Conservation (phyloP, 2,113 vertebrate genomes). For the Oxygymnocypris stewartii region DNA sequence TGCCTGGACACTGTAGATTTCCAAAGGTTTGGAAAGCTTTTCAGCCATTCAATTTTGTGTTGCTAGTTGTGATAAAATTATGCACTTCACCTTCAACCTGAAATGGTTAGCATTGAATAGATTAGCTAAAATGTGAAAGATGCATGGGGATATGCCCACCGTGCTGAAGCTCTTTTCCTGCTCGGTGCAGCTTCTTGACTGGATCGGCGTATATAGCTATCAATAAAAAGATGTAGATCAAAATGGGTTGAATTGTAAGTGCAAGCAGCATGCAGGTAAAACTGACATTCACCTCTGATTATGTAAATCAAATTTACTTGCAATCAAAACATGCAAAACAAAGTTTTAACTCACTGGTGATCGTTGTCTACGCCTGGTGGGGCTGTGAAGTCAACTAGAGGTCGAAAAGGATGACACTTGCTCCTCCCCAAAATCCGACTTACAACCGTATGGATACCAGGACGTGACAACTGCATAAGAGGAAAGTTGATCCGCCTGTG, state of each 20-base stretch:
- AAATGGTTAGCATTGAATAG: background rate
- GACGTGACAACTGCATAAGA: constrained; percentile 26
- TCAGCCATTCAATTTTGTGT: background rate
- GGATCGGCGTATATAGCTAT: constrained; percentile 54
- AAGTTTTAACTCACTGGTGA: constrained; percentile 52
- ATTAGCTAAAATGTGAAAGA: background rate
- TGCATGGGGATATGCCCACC: constrained; percentile 51
- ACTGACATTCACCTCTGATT: background rate
- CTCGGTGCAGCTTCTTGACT: constrained; percentile 51
- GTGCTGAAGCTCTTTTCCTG: constrained; percentile 42
- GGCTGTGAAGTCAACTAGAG: constrained; percentile 52
- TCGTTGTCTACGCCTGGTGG: constrained; percentile 53
- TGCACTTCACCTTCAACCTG: constrained; percentile 1
- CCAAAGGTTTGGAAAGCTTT: background rate
- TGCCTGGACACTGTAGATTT: background rate
- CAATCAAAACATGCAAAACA: constrained; percentile 21
- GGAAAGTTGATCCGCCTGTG: constrained; percentile 34
- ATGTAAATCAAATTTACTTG: background rate
- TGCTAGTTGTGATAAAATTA: background rate
- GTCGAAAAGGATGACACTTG: constrained; percentile 42
- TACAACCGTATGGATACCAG: constrained; percentile 31
- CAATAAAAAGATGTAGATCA: constrained; percentile 43
- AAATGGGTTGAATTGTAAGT: background rate
- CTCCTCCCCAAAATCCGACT: constrained; percentile 41
- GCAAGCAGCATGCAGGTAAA: constrained; percentile 26